Base-by-base conservation (phyloP, 2,113 vertebrate species). In the Toxostoma redivivum region DNA sequence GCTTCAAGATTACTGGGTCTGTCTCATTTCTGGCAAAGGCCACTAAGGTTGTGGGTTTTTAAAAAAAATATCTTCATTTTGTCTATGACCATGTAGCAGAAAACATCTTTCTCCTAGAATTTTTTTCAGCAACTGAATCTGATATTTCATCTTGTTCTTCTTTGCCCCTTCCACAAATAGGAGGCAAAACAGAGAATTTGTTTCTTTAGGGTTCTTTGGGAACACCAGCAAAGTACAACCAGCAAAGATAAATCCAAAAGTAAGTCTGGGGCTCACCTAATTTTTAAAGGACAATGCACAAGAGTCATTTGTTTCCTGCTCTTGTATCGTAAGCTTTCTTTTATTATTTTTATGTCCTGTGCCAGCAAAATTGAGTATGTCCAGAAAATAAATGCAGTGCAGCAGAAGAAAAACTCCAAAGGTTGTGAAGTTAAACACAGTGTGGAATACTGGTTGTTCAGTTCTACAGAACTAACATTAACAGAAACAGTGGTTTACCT, bases 231-330 rank as follows among this genome's bases (percentile, higher is more conserved):
- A 57, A 91, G 42, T 37, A 81, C 37, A 81, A 70, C 23, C n/a
- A 61, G 76, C 19, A 2, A 10, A 86, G 61, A 67, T 60, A 91
- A 97, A 91, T 56, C 21, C 69, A 56, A 45, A 84, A 44, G 25
- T 28, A 38, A 83, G 25, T 84, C 30, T 67, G 50, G 48, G 42
- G 17, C 28, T 87, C 56, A 85, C 20, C 57, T 95, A 40, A 76
- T 95, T 93, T 86, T 86, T 90, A 90, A 90, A 81, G 74, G 86
- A 81, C 94, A 95, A 89, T 67, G 27, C 60, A 83, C 27, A 20
- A 69, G 28, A 80, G 89, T 74, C 60, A 86, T 89, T 88, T 90
- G 54, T 69, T 88, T 93, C 64, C 73, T 86, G 66, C 64, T 93
- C 45, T 78, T 79, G 50, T 76, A 19, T 35, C 25, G 20, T 45